Base-by-base conservation (phyloP, 2,888 invertebrate species). In the Oligia fasciuncula region DNA sequence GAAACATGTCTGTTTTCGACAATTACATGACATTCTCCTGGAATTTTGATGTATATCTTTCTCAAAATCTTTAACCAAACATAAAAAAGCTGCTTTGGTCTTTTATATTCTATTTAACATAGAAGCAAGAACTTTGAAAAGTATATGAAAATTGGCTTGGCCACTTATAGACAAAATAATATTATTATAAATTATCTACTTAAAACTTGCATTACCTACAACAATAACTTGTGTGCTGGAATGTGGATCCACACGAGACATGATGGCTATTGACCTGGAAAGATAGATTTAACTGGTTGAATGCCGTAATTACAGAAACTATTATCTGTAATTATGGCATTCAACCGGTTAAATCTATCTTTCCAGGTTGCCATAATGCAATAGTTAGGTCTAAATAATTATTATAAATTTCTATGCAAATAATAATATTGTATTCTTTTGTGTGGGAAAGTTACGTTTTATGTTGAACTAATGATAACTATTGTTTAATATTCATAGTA, bases 401-500 rank as follows among this genome's bases (percentile, higher is more conserved):
- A 60, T 23, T 13, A 65, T 40, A 9, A 35, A 63, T 35, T 63
- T 35, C 63, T 11, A 35, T 19, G 17, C 19, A 29, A 29, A 62
- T 19, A 63, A 4, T 35, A 11, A 11, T 65, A 11, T 1, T 19
- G 8, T 70, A 51, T 51, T 23, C 23, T 35, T 23, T 35, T 35
- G 17, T 8, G 4, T 69, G 40, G 51, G 23, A 66, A 70, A 43
- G n/a, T 74, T n/a, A 51, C 13, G 35, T 63, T 60, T 62, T 13
- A 29, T 35, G 11, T 40, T 17, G 5, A 17, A 60, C 60, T 4
- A 70, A 14, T 23, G 17, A 43, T 73, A 71, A 62, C 14, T n/a
- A 73, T 46, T 51, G 4, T 80, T 13, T 49, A 49, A 4, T 57
- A 62, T 57, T 73, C 19, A 73, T 66, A 73, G 35, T 62, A 70